Conservation (phyloP, 2,888 invertebrate species). For the Epicampocera succincta region DNA sequence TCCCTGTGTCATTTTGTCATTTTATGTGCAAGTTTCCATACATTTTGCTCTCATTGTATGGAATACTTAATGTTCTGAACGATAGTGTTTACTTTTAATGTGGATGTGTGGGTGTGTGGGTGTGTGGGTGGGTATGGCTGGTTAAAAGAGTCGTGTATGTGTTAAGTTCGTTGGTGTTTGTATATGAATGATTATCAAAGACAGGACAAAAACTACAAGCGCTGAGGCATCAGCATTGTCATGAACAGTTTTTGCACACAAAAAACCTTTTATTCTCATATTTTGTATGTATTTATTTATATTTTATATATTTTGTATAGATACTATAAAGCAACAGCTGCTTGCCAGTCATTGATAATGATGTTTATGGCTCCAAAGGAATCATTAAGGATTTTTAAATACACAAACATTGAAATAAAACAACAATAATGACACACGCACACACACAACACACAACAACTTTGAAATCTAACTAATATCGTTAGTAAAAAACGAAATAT, state of each 20-base stretch:
- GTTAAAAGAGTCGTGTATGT: too few relatives aligned
- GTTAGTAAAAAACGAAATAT: constrained; percentile 9
- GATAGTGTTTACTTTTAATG: constrained; percentile 29
- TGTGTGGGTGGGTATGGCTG: not conserved
- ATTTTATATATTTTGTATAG: too few relatives aligned
- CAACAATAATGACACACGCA: not conserved
- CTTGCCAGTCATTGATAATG: constrained; percentile 71
- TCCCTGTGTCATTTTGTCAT: constrained; percentile 10
- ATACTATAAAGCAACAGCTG: constrained; percentile 56
- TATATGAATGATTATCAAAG: constrained; percentile 19
- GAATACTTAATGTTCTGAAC: constrained; percentile 9
- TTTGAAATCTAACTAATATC: constrained; percentile 13
- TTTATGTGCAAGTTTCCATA: constrained; percentile 21
- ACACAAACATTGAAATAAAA: constrained; percentile 11
- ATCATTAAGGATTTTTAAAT: constrained; percentile 63
- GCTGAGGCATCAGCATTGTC: constrained; percentile 1
- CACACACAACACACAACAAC: not conserved
- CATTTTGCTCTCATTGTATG: constrained; percentile 14
- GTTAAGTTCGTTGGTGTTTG: not conserved
- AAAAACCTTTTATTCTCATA: not conserved
- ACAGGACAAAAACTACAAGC: constrained; percentile 19
- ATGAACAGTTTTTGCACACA: constrained; percentile 18
- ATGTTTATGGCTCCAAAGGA: constrained; percentile 69
- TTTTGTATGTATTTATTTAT: constrained; percentile 14
- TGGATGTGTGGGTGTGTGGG: not conserved